These are phyloP conservation scores for Dryoscopus gambensis DNA, from an alignment of 2,113 vertebrate species.

Conservation along the genomic window DNA sequence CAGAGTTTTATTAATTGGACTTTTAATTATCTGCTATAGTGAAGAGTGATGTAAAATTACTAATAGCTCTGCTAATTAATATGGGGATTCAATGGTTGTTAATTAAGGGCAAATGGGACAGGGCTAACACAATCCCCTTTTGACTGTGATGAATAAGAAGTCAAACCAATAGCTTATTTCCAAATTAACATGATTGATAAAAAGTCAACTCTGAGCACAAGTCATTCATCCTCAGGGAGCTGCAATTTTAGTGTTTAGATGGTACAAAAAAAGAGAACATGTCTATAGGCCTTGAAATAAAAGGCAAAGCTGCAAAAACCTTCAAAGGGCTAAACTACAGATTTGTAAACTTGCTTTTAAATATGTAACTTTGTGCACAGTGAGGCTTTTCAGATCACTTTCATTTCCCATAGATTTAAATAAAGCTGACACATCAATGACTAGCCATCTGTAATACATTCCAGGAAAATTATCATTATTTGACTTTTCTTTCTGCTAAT, in stretches of 20 bases:
- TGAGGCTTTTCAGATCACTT: not conserved
- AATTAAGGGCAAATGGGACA: slow-evolving; percentile 94
- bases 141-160: slow-evolving; percentile 83
- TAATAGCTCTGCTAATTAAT: slow-evolving; percentile 92
- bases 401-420: not conserved
- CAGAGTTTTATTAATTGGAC: slow-evolving; percentile 85
- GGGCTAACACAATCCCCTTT: slow-evolving; percentile 80
- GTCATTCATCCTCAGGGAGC: slow-evolving; percentile 41
- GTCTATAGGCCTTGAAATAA: slow-evolving; percentile 39
- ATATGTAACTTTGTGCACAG: not conserved
- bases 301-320: slow-evolving; percentile 3
- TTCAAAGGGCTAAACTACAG: not conserved
- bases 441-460: not conserved
- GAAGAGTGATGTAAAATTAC: slow-evolving; percentile 89
- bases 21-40: slow-evolving; percentile 88
- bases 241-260: slow-evolving; percentile 46
- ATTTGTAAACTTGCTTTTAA: slow-evolving; percentile 35
- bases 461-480: not conserved
- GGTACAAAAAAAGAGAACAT: not conserved
- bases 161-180: slow-evolving; percentile 84
- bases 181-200: slow-evolving; percentile 80
- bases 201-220: slow-evolving; percentile 67
- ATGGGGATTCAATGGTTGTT: slow-evolving; percentile 85
- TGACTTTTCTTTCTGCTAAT: not conserved
- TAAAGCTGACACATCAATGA: not conserved